Evolutionary conservation across 2,797 vertebrate genomes (phyloP), one percentile per base, ranked within the genome.

Genomic region (Ctenopoma kingsleyae): DNA sequence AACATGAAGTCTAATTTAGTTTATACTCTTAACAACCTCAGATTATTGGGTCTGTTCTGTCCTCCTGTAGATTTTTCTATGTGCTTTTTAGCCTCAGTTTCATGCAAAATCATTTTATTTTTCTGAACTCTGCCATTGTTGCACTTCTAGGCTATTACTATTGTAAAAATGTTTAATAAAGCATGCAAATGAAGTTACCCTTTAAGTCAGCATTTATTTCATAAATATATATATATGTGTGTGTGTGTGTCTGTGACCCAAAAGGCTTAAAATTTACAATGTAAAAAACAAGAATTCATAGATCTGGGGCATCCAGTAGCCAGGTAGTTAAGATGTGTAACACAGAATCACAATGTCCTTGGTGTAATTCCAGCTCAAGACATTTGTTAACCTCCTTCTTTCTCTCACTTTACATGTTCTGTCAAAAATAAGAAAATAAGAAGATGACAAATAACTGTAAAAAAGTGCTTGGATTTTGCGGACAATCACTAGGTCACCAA

Each of bases 71-170:
- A 13, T 70, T 86, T 82, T 78, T 81, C 11, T 76, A 62, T 40
- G 11, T 60, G 12, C 66, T 70, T 63, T 70, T 47, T 64, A 10
- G 16, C 48, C 70, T 9, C 25, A 46, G 19, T 17, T 27, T 83
- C 78, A 78, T 76, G 46, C 61, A 55, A 68, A 61, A 55, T 72
- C 15, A 0, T 19, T 72, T 58, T 41, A 19, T 69, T 73, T 78
- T 74, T 71, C 53, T 71, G 35, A 83, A 79, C 58, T 67, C 49
- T 86, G 87, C 78, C 82, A 89, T 91, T 74, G 25, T 61, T 74
- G 52, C 22, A 65, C 71, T 81, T 73, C 5, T 48, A 66, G 64
- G 49, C 59, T 62, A 17, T 17, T 17, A n/a, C 5, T 52, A 46
- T 63, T 76, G 35, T 66, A 48, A 64, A n/a, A 5, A 50, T 36